Evolutionary conservation across 2,797 vertebrate species (phyloP), one percentile per base, ranked within the genome.

Genomic region (Etheostoma nigrum): DNA sequence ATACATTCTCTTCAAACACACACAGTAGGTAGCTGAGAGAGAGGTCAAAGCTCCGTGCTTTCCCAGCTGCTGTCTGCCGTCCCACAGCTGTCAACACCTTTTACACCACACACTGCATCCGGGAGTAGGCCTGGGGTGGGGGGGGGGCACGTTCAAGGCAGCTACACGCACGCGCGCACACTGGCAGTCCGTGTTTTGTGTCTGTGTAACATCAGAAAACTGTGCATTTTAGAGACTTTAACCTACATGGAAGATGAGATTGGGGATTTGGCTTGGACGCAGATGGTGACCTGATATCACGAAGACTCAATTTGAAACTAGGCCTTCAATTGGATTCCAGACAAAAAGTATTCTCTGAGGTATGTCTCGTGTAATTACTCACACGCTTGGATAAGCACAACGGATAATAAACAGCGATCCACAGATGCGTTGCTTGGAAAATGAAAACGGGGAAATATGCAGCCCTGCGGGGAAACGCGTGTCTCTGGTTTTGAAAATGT

Each of bases 61-160:
- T 88, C 75, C 83, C 91, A 91, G 89, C 91, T 92, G 90, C 86
- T 94, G 90, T 88, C 88, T 92, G 89, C 78, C 71, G 54, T 91
- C 87, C 81, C 65, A 77, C 84, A 86, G 86, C 92, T 92, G 92
- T 91, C 93, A 89, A 79, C 89, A 89, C 86, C 87, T 90, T 70
- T 64, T 67, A 11, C 77, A 63, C 63, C 72, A 74, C 76, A 67
- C 66, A 76, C 70, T 62, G 78, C 79, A 86, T 83, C 66, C 67
- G 73, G 60, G 59, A 81, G 65, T 49, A 33, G 62, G 74, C 72
- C 67, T 30, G 30, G 27, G 25, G 21, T 25, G 2, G 25, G 27
- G 30, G 27, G 30, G 30, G 30, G 86, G 68, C 70, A 69, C 59
- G 72, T 51, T 36, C 77, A 81, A 63, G 67, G 66, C 53, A 68